Base-by-base conservation (phyloP, 2,113 vertebrate species). In the Trematomus loennbergii region DNA sequence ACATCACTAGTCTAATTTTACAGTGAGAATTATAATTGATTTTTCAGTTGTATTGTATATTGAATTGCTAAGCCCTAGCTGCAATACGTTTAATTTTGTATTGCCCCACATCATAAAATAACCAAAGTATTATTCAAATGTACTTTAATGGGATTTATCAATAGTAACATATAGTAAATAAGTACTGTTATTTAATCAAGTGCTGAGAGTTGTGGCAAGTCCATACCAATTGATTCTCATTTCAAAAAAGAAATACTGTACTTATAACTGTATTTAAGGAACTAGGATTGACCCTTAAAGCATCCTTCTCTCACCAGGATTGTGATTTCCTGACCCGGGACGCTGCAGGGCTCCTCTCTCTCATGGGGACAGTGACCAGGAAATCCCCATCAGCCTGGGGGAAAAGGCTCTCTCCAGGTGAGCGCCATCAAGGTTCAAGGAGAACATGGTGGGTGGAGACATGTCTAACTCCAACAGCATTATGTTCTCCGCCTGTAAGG, bases 401-500 rank as follows among this genome's bases (percentile, higher is more conserved):
- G 89, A 85, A 36, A 93, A 93, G n/a, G 82, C 93, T 61, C 89
- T 89, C 87, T 93, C 92, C 88, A 95, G 67, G 92, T 97, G 94
- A 93, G 96, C 78, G 90, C 91, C 89, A 53, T 96, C 93, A 91
- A 96, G 78, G 95, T 96, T 91, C 93, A 92, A 91, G 0, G 94
- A 95, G 66, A 94, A 95, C 94, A 95, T 92, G 69, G 92, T 88
- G 1, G 95, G 94, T 8, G 97, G 97, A 57, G 96, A 96, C 83
- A 98, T 94, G 79, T 99, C 98, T 87, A 99, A 83, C 90, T 99
- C 97, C 94, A 99, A 61, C 85, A 98, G 95, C 97, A 98, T 96
- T 64, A 99, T 95, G 82, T 99, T 99, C 93, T 99, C 98, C 54
- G 97, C 97, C 98, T 99, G 89, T 10, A 58, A 61, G 55, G 61